Conservation (phyloP, 2,888 invertebrate species). For the Sarcophaga subvicina region DNA sequence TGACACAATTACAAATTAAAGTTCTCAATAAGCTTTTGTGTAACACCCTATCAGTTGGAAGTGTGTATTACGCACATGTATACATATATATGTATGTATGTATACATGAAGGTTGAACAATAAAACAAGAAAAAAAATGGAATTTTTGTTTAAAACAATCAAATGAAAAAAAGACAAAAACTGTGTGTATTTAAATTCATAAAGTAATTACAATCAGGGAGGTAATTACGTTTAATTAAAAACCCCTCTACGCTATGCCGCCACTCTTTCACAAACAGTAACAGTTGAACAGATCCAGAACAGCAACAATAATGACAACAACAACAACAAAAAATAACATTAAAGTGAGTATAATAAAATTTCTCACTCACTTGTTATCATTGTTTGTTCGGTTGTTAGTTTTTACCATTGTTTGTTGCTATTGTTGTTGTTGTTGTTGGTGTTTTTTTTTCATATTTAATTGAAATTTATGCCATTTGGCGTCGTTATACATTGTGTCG, state of each 20-base stretch:
- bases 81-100: too few species aligned
- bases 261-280: neutral
- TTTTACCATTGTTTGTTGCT: conserved; percentile 43
- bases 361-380: conserved; percentile 30
- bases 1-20: too few species aligned
- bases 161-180: conserved; percentile 6
- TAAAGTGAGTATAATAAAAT: conserved; percentile 36
- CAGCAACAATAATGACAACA: neutral
- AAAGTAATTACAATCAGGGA: conserved; percentile 69
- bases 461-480: conserved; percentile 80
- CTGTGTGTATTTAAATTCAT: conserved; percentile 55
- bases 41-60: too few species aligned
- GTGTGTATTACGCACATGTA: too few species aligned
- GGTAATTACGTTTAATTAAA: conserved; percentile 69
- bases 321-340: too few species aligned
- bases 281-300: conserved; percentile 5
- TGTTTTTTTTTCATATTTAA: conserved; percentile 77
- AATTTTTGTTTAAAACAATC: too few species aligned
- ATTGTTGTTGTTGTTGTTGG: neutral
- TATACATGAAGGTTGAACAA: too few species aligned
- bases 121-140: too few species aligned
- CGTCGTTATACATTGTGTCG: conserved; percentile 73
- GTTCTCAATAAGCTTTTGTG: too few species aligned
- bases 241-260: neutral
- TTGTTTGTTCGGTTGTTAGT: conserved; percentile 43